Evolutionary conservation across 53 echinoderm and acorn worm genomes (phyloP).

Genomic region (Mesocentrotus franciscanus): DNA sequence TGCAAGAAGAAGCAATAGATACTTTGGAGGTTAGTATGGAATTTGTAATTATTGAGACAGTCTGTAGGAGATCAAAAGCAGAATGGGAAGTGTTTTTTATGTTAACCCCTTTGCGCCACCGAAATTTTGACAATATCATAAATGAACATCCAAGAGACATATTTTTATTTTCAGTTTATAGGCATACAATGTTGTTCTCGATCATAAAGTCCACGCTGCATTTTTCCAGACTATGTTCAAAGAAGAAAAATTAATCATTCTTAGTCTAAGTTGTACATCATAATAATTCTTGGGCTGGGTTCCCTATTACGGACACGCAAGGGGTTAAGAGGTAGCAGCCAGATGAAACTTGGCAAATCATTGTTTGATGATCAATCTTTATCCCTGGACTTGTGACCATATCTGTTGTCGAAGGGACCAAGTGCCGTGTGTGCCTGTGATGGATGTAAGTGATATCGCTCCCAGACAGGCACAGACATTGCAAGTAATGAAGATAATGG

Average conservation of each 20-base stretch:
- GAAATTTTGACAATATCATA: background rate
- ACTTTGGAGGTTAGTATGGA: background rate
- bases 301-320: background rate
- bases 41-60: background rate
- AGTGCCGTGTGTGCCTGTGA: background rate
- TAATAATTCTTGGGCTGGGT: background rate
- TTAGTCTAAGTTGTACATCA: background rate
- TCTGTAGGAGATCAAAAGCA: background rate
- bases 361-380: background rate
- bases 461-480: slow-evolving; percentile 40
- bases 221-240: background rate
- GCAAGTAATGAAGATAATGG: slow-evolving; percentile 51
- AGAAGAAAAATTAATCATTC: background rate
- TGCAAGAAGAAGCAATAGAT: background rate
- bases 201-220: background rate
- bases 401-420: background rate
- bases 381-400: slow-evolving; percentile 4
- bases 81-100: background rate
- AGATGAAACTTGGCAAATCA: background rate
- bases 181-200: background rate
- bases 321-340: background rate
- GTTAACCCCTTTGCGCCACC: too few species aligned
- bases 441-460: slow-evolving; percentile 20
- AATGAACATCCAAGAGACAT: background rate
- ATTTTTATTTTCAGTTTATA: background rate